A percentile compares a stretch with the other conserved stretches of the same genome.
These are phyloP conservation scores for Xanthia togata DNA, from an alignment of 2,888 invertebrate genomes.

Conservation along the genomic window DNA sequence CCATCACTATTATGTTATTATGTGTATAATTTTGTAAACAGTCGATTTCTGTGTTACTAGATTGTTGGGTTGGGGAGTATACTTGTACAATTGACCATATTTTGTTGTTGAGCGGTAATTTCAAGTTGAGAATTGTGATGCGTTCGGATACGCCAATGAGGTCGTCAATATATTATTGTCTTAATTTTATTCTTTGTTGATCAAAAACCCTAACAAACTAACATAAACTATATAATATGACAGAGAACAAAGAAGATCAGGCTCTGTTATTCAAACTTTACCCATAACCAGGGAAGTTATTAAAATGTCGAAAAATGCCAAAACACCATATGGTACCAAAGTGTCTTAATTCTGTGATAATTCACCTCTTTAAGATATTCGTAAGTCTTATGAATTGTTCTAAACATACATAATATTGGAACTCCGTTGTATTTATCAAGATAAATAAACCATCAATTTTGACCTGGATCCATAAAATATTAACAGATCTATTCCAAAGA, in stretches of 20 bases:
- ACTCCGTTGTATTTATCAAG: conserved; percentile 32
- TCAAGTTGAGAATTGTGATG: too few relatives aligned
- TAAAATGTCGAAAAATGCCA: not conserved
- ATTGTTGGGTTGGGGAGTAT: too few relatives aligned
- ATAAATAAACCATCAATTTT: conserved; percentile 50
- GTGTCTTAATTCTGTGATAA: not conserved
- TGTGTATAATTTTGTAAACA: too few relatives aligned
- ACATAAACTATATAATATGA: not conserved
- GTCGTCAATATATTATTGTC: too few relatives aligned
- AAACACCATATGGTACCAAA: not conserved
- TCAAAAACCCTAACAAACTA: too few relatives aligned
- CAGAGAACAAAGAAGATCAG: not conserved
- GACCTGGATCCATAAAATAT: conserved; percentile 55
- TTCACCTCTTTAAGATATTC: not conserved
- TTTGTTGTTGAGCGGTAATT: too few relatives aligned
- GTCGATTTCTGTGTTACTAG: too few relatives aligned
- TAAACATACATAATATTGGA: conserved; percentile 13
- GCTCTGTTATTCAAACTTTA: not conserved
- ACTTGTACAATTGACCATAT: too few relatives aligned
- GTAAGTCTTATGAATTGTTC: conserved; percentile 12
- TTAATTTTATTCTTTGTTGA: too few relatives aligned
- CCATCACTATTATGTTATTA: too few relatives aligned
- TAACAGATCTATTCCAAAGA: conserved; percentile 47
- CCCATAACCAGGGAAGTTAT: too few relatives aligned
- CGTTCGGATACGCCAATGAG: too few relatives aligned